Evolutionary conservation across 2,888 invertebrate genomes (phyloP), one percentile per base, ranked within the genome.

Genomic region (Acanthoscelides obtectus): DNA sequence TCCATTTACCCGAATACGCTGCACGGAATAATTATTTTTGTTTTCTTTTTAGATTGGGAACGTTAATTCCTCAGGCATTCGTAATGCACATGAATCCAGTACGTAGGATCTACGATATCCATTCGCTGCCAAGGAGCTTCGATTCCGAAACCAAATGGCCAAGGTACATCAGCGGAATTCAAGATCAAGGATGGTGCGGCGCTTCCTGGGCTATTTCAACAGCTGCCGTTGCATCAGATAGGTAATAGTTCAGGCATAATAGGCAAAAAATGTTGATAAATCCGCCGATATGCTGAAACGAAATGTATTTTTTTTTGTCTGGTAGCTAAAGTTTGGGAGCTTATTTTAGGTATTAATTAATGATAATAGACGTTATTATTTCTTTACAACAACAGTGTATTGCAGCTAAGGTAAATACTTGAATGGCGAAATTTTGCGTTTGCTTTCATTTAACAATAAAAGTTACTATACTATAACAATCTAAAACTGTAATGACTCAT

Each of bases 151-250:
- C 86, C 0, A 88, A 89, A 69, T 98, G 97, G 97, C 90, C 90
- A 0, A 87, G 87, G 0, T 89, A 88, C 78, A 92, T 97, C 69
- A 90, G 93, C 0, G 90, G 89, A 0, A 85, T 94, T 3, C 87
- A 88, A 3, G 93, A 94, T 84, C 94, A 94, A 85, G 91, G 90
- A 74, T 91, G 90, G 90, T 87, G 98, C 82, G 97, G 94, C 0
- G 91, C 97, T 0, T 97, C 97, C 1, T 98, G 98, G 98, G 97
- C 96, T 0, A 89, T 98, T 22, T 93, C 96, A 0, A 93, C 97
- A 0, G 92, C 93, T 17, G 90, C 91, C 19, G 92, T 95, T 64
- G 93, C 93, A 71, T 92, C 93, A 69, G 94, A 94, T 84, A 90
- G 95, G 86, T 89, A 22, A 21, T 45, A 45, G 45, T 45, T 12